Conservation (phyloP, 2,113 vertebrate genomes). For the Tenrec ecaudatus region DNA sequence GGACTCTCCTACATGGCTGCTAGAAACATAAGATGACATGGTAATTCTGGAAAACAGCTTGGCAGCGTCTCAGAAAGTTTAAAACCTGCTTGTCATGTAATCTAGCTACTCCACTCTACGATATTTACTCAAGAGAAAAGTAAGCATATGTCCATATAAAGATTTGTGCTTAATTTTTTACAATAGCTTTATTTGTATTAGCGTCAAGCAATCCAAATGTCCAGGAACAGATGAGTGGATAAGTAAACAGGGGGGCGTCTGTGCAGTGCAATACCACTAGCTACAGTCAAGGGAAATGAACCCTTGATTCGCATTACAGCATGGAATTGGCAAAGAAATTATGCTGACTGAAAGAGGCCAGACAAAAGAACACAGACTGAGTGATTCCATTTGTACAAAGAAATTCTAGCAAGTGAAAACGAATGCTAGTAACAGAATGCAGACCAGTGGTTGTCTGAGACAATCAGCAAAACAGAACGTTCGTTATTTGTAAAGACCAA, state of each 20-base stretch:
- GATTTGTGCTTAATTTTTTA: background rate
- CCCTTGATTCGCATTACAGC: background rate
- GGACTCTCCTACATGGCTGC: background rate
- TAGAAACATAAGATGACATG: background rate
- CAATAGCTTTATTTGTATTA: background rate
- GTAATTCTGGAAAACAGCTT: background rate
- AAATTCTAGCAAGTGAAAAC: background rate
- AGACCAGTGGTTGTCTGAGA: background rate
- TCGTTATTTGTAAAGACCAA: background rate
- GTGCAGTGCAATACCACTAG: background rate
- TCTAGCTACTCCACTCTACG: background rate
- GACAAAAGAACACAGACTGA: background rate
- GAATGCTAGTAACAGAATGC: background rate
- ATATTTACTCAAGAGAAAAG: slow-evolving; percentile 22
- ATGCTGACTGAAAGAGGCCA: background rate
- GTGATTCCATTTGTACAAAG: background rate
- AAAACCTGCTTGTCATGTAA: background rate
- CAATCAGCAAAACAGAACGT: background rate
- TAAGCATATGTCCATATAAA: background rate
- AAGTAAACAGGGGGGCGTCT: background rate
- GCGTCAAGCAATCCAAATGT: background rate
- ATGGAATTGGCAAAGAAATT: background rate
- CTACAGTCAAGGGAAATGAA: background rate
- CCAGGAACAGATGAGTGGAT: background rate
- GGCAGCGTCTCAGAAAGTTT: background rate